Evolutionary conservation across 1,140 invertebrate genomes (phyloP), one percentile per base, ranked within the genome.

Genomic region (Nautilus pompilius): DNA sequence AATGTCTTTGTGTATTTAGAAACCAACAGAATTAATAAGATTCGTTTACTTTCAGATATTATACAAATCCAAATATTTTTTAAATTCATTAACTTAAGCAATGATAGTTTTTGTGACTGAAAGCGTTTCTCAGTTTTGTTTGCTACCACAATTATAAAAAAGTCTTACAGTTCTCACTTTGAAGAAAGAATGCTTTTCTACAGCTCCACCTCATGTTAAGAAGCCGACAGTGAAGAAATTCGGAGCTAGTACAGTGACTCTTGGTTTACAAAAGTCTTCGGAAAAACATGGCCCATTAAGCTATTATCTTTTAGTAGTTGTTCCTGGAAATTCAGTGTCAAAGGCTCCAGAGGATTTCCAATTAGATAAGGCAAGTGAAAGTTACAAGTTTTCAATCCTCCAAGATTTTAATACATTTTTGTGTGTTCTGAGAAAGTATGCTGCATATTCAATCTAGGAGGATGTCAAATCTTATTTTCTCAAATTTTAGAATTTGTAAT

Each of bases 281-380:
- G 96, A 99, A 84, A 95, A 98, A 82, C 98, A 98, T 79, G 97
- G 97, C n/a, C 95, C 94, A 1, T 97, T 99, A 62, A 95, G 92
- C 55, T 95, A 98, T 85, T 99, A 99, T 81, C 97, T 92, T 81
- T 80, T 99, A 60, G 90, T 98, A 68, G 95, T 99, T 41, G 94
- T 99, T 8, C 96, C 96, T 91, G 93, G 49, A 49, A 2, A 58
- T 32, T 32, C 55, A 56, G 10, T 34, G 10, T 5, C 45, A 2
- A 76, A 73, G 54, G 46, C 64, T 46, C 70, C 78, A 34, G 58
- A 73, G 54, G 76, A 80, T 46, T 77, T 76, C 49, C 68, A 62
- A 20, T 55, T 71, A 28, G 63, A 71, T 15, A 69, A 73, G 57
- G 76, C 75, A 57, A 60, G 63, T 55, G 20, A 3, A 30, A 15